phyloP scores from a whole-genome alignment of 2,113 vertebrate genomes.

The Athene noctua region DNA sequence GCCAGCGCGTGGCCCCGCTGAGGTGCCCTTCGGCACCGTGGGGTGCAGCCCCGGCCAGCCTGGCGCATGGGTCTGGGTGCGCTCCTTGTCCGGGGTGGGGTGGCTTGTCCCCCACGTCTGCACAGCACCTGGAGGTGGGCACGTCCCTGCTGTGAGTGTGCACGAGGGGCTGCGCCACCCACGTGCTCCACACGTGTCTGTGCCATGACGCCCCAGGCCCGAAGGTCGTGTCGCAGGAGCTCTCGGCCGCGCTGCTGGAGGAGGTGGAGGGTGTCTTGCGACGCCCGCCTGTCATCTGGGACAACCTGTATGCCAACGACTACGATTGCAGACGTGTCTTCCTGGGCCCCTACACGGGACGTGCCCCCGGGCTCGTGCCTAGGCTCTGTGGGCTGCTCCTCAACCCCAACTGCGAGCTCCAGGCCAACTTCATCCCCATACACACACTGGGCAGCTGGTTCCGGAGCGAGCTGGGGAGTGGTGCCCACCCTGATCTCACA shows the following conservation, averaged over 20 bases:
- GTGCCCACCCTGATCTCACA: neutral
- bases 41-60: neutral
- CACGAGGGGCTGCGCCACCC: neutral
- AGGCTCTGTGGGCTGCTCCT: conserved; percentile 80
- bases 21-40: neutral
- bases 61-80: neutral
- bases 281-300: conserved; percentile 81
- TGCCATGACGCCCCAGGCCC: conserved; percentile 61
- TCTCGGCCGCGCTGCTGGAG: conserved; percentile 72
- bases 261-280: conserved; percentile 81
- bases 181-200: accelerated
- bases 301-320: conserved; percentile 89
- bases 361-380: conserved; percentile 71
- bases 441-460: conserved; percentile 83
- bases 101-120: accelerated
- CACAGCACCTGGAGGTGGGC: neutral
- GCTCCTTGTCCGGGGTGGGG: neutral
- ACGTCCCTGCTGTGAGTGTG: neutral
- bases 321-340: conserved; percentile 86
- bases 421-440: conserved; percentile 86
- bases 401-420: conserved; percentile 89
- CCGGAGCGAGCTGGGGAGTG: conserved; percentile 42
- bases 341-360: conserved; percentile 85
- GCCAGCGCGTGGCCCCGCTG: neutral
- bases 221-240: conserved; percentile 83